Conservation (phyloP, 2,113 vertebrate genomes). For the Notiomystis cincta region DNA sequence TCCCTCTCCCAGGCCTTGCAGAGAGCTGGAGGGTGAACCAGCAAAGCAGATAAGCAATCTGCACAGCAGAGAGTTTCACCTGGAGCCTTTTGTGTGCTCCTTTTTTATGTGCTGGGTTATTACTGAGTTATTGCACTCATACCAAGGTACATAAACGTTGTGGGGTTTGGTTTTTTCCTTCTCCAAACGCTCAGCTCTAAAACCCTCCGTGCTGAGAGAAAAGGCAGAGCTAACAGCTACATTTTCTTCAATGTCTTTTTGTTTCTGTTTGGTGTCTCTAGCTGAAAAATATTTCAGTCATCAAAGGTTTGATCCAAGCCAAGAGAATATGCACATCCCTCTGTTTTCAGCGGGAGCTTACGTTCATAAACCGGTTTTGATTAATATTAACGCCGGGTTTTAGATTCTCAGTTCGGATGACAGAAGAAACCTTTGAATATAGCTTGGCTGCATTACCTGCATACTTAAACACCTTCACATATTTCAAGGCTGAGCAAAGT, state of each 20-base stretch:
- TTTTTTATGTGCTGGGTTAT: conserved; percentile 8
- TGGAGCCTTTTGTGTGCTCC: not conserved
- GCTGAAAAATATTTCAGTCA: not conserved
- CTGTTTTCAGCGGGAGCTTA: not conserved
- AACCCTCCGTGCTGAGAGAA: not conserved
- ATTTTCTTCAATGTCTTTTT: not conserved
- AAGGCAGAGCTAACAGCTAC: not conserved
- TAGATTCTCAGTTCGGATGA: conserved; percentile 14
- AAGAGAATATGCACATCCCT: not conserved
- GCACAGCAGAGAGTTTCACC: not conserved
- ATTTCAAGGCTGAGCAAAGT: not conserved
- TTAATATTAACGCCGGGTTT: conserved; percentile 58
- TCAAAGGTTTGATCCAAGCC: not conserved
- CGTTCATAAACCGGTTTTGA: not conserved
- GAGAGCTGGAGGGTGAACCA: conserved; percentile 8
- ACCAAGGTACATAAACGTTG: not conserved
- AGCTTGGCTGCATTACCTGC: conserved; percentile 1
- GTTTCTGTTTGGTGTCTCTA: not conserved
- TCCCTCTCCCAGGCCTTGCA: not conserved
- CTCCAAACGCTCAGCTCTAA: not conserved
- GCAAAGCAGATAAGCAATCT: conserved; percentile 5
- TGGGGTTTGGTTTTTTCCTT: not conserved
- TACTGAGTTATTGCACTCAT: conserved; percentile 2
- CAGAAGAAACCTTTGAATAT: conserved; percentile 47
- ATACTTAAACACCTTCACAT: conserved; percentile 21